Conservation (phyloP, 2,888 invertebrate species). For the Eupsilia transversa region DNA sequence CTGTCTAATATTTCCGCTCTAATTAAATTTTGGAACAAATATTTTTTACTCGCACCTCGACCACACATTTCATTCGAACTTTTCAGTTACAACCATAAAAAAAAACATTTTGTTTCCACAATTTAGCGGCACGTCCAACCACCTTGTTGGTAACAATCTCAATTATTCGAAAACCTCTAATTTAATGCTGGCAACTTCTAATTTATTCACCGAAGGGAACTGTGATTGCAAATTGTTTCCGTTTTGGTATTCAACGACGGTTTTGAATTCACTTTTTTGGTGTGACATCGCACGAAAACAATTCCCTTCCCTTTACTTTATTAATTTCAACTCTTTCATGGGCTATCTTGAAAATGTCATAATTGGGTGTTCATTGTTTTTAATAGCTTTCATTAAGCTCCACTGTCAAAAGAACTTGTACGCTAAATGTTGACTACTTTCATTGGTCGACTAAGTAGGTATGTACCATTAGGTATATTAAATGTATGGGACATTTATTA, state of each 20-base stretch:
- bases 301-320: conserved; percentile 29
- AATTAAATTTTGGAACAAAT: not conserved
- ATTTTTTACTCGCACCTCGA: conserved; percentile 16
- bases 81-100: conserved; percentile 41
- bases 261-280: conserved; percentile 71
- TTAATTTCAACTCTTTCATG: conserved; percentile 31
- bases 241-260: conserved; percentile 78
- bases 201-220: conserved; percentile 81
- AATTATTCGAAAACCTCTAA: conserved; percentile 81
- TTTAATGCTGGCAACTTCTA: conserved; percentile 81
- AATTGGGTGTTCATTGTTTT: conserved; percentile 45
- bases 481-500: too few species aligned
- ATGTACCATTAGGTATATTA: too few species aligned
- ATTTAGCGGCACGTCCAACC: conserved; percentile 50
- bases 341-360: conserved; percentile 15
- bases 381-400: not conserved
- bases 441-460: not conserved
- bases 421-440: not conserved
- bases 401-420: not conserved
- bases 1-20: not conserved
- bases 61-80: conserved; percentile 49
- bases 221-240: conserved; percentile 84
- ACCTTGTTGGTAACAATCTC: conserved; percentile 76
- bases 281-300: conserved; percentile 49
- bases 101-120: conserved; percentile 35